Evolutionary conservation across 2,797 vertebrate species (phyloP).

Genomic region (Australoheros facetus): DNA sequence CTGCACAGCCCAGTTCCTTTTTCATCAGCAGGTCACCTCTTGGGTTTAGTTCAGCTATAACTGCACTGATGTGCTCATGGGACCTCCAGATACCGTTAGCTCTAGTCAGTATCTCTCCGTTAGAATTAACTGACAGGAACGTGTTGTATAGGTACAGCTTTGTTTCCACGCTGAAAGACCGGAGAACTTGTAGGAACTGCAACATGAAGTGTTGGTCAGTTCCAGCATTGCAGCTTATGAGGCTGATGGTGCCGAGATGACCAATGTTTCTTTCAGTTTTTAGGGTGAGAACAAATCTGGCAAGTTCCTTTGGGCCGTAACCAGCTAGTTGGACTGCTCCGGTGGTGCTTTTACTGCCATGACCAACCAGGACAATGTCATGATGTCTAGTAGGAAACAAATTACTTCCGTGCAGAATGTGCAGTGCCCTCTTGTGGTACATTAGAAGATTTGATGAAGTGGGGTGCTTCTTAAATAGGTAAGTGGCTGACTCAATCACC

Average conservation of each 20-base stretch:
- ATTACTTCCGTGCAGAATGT: constrained; percentile 28
- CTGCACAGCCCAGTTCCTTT: constrained; percentile 43
- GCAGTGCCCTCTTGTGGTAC: constrained; percentile 53
- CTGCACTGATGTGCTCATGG: constrained; percentile 54
- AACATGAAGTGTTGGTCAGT: constrained; percentile 45
- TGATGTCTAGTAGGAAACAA: constrained; percentile 4
- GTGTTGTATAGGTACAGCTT: constrained; percentile 53
- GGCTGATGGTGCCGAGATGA: constrained; percentile 29
- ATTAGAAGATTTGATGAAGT: constrained; percentile 54
- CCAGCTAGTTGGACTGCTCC: constrained; percentile 43
- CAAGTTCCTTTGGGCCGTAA: constrained; percentile 58
- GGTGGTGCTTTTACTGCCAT: constrained; percentile 44
- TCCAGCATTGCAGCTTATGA: constrained; percentile 72
- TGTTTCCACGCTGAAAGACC: constrained; percentile 34
- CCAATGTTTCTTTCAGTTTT: constrained; percentile 4
- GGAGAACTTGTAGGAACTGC: constrained; percentile 50
- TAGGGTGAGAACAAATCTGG: constrained; percentile 45
- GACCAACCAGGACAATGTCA: constrained; percentile 63
- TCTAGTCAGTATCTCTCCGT: constrained; percentile 45
- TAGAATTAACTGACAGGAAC: constrained; percentile 49
- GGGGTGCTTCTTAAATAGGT: constrained; percentile 57
- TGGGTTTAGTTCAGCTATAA: constrained; percentile 57
- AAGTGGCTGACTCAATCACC: constrained; percentile 57
- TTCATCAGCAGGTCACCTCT: constrained; percentile 43
- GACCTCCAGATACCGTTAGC: constrained; percentile 55